Conservation (phyloP, 2,113 vertebrate genomes). For the Coturnix japonica region DNA sequence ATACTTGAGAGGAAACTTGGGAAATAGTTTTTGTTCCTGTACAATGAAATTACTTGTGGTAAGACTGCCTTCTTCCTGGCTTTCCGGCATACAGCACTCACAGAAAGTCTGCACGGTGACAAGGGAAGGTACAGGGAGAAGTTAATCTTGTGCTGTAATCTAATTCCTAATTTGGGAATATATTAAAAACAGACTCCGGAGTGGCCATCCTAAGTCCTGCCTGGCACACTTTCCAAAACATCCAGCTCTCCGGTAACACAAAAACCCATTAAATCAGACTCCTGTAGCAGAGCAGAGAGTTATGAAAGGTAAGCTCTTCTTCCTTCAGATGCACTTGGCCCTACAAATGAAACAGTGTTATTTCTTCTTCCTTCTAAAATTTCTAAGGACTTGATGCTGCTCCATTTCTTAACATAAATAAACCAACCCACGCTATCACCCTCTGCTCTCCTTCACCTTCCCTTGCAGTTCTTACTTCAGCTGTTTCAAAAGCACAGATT, state of each 20-base stretch:
- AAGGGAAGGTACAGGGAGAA: background rate
- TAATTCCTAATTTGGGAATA: constrained; percentile 14
- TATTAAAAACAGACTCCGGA: background rate
- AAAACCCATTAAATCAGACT: background rate
- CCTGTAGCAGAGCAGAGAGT: background rate
- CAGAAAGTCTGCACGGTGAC: background rate
- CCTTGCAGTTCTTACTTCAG: background rate
- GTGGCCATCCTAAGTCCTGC: background rate
- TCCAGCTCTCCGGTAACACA: background rate
- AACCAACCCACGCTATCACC: background rate
- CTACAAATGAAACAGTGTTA: background rate
- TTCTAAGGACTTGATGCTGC: background rate
- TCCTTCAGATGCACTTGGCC: background rate
- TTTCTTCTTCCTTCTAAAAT: background rate
- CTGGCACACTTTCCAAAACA: constrained; percentile 12
- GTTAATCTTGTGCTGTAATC: background rate
- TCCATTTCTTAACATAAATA: background rate
- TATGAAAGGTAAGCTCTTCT: background rate
- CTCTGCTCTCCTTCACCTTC: background rate
- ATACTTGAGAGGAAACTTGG: background rate
- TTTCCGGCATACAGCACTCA: background rate
- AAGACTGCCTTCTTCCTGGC: constrained; percentile 12
- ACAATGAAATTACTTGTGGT: constrained; percentile 3
- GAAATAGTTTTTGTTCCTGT: constrained; percentile 3
- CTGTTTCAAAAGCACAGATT: background rate